A percentile compares a stretch with the other conserved stretches of the same genome.
These are phyloP conservation scores for Diachasmimorpha longicaudata DNA, from an alignment of 1,140 invertebrate species.

Conservation along the genomic window DNA sequence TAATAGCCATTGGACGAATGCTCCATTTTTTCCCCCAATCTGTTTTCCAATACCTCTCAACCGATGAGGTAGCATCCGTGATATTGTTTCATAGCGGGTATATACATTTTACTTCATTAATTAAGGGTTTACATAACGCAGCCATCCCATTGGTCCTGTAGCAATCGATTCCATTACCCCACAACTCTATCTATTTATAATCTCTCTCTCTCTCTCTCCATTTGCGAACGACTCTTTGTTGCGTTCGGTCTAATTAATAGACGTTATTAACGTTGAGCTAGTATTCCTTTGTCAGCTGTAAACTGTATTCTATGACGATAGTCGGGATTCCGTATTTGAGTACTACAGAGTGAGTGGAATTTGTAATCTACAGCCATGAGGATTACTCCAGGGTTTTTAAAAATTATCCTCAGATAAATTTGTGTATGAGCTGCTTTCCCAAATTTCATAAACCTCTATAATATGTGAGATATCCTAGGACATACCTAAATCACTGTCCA, in stretches of 20 bases:
- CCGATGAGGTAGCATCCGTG: too few species aligned
- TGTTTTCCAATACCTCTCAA: too few species aligned
- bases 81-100: too few species aligned
- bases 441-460: too few species aligned
- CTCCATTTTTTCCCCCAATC: background rate
- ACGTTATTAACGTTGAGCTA: background rate
- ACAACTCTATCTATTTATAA: background rate
- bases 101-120: background rate
- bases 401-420: too few species aligned
- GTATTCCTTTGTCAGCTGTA: background rate
- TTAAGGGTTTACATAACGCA: background rate
- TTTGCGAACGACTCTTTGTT: background rate
- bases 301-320: background rate
- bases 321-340: background rate
- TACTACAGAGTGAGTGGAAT: background rate
- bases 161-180: background rate
- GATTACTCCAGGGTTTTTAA: too few species aligned
- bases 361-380: background rate
- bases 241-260: background rate
- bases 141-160: background rate
- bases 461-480: slow-evolving; percentile 13
- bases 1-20: background rate
- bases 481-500: slow-evolving; percentile 71
- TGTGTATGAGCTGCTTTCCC: too few species aligned
- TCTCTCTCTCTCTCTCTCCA: background rate